phyloP scores from a whole-genome alignment of 1,140 invertebrate genomes.

The Drosophila ambigua region DNA sequence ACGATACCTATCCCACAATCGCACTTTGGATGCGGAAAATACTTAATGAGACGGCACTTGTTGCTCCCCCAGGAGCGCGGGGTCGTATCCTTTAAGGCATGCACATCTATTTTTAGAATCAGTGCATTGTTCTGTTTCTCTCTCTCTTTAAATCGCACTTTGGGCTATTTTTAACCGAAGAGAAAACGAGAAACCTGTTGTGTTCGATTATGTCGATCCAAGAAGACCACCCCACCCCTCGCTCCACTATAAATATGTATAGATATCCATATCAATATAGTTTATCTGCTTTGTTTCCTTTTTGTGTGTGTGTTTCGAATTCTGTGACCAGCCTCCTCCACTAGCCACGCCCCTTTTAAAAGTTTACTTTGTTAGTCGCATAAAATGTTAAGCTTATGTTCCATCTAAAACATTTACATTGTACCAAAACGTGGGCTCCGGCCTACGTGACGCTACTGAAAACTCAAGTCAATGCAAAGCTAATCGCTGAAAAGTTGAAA shows the following conservation, averaged over 20 bases:
- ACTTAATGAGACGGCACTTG: slow-evolving; percentile 21
- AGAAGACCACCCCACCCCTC: not conserved
- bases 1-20: not conserved
- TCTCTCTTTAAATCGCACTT: slow-evolving; percentile 22
- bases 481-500: slow-evolving; percentile 28
- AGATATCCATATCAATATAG: not conserved
- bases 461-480: slow-evolving; percentile 10
- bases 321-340: too few relatives aligned
- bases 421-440: slow-evolving; percentile 27
- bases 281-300: slow-evolving; percentile 50
- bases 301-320: slow-evolving; percentile 23
- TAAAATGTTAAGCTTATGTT: slow-evolving; percentile 52
- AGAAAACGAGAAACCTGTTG: slow-evolving; percentile 52
- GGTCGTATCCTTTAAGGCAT: slow-evolving; percentile 1
- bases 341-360: slow-evolving; percentile 33
- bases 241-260: not conserved
- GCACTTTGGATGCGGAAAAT: not conserved
- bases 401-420: slow-evolving; percentile 47
- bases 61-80: slow-evolving; percentile 14
- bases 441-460: slow-evolving; percentile 64
- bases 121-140: slow-evolving; percentile 31
- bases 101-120: slow-evolving; percentile 32
- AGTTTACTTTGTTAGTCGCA: slow-evolving; percentile 34
- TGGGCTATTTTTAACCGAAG: slow-evolving; percentile 30
- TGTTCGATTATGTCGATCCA: slow-evolving; percentile 8